Evolutionary conservation across 2,113 vertebrate species (phyloP).

Genomic region (Sinocyclocheilus anophthalmus): DNA sequence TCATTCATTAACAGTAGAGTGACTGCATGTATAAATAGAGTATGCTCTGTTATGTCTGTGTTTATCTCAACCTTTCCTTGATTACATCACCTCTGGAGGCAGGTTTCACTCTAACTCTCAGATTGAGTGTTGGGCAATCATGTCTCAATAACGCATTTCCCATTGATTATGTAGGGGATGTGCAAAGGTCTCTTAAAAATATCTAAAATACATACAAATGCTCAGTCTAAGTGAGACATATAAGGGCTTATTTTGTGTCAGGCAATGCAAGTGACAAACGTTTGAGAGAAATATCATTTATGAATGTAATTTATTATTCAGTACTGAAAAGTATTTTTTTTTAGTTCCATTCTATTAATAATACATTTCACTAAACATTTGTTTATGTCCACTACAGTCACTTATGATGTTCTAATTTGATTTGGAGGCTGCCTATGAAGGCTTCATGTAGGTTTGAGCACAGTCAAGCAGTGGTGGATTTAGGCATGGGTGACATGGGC

Average conservation of each 20-base stretch:
- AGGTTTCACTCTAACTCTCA: neutral
- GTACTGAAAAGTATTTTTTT: no score
- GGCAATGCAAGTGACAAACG: no score
- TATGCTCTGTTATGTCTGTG: constrained; percentile 68
- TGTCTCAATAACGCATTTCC: constrained; percentile 14
- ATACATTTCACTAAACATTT: neutral
- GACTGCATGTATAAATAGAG: constrained; percentile 39
- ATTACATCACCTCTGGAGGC: constrained; percentile 71
- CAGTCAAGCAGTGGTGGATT: no score
- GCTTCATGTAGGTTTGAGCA: neutral
- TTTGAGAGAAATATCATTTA: no score
- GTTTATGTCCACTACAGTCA: neutral
- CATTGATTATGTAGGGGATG: neutral
- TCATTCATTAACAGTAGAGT: constrained; percentile 57
- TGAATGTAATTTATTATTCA: no score
- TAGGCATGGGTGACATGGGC: no score
- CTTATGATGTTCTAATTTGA: neutral
- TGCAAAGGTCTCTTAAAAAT: neutral
- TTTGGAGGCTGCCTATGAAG: neutral
- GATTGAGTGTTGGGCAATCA: neutral
- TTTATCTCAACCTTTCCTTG: constrained; percentile 71
- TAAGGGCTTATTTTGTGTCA: constrained; percentile 38
- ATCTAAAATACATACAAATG: no score
- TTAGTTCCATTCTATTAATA: neutral
- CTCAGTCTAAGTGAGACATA: no score